A percentile compares a stretch with the other conserved stretches of the same genome.
Evolutionary conservation across 2,797 vertebrate species (phyloP).

Genomic region (Zalophus californianus): DNA sequence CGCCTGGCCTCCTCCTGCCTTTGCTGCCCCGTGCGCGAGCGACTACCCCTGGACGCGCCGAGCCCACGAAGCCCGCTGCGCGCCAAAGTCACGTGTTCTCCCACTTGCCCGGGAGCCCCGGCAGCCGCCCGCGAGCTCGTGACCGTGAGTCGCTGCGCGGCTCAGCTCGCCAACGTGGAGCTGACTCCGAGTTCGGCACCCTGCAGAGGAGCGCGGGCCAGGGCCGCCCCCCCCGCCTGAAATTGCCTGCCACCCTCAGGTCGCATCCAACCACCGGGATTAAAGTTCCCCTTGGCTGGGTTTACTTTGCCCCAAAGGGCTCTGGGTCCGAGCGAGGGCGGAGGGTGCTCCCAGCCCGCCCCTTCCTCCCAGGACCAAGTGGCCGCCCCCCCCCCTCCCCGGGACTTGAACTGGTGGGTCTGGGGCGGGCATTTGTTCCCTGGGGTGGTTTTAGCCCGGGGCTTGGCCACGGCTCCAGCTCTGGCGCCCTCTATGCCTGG

Average conservation of each 20-base stretch:
- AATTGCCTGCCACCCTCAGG: constrained; percentile 87
- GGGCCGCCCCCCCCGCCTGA: constrained; percentile 72
- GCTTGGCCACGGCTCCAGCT: constrained; percentile 82
- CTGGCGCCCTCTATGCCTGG: constrained; percentile 91
- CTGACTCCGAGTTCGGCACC: neutral
- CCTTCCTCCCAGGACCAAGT: neutral
- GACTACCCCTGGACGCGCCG: neutral
- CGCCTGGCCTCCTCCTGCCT: neutral
- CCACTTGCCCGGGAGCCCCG: neutral
- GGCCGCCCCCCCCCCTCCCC: constrained; percentile 83
- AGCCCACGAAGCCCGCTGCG: neutral
- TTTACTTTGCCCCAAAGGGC: neutral
- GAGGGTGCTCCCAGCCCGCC: neutral
- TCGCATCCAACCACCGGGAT: constrained; percentile 89
- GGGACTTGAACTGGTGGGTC: constrained; percentile 93
- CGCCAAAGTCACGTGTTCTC: neutral
- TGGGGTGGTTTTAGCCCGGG: constrained; percentile 90
- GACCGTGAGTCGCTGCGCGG: fast-evolving
- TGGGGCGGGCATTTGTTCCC: constrained; percentile 94
- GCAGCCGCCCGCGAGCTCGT: fast-evolving
- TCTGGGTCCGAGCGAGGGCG: neutral
- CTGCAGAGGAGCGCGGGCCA: neutral
- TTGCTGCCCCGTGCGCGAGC: neutral
- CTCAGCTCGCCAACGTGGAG: neutral
- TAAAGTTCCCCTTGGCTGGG: constrained; percentile 1